Base-by-base conservation (phyloP, 2,113 vertebrate genomes). In the Leptodactylus fuscus region DNA sequence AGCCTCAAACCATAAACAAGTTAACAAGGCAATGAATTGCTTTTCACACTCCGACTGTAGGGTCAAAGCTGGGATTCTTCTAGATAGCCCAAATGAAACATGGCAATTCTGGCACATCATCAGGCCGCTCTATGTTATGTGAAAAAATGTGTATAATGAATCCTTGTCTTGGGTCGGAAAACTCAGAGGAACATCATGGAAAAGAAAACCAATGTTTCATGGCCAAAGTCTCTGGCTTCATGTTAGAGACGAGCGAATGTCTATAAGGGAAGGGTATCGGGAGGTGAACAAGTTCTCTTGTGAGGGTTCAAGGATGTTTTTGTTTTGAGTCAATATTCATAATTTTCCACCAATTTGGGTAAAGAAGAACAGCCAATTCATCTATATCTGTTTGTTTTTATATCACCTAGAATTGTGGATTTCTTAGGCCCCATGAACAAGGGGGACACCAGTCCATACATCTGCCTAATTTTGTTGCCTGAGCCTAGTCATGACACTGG, bases 1-100 rank as follows among this genome's bases (percentile, higher is more conserved):
- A 41, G 48, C 48, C 48, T 74, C 49, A 58, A 83, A 60, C 51
- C 49, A 74, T 74, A 83, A 83, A 83, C 81, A 74, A 71, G n/a
- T 46, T 75, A 74, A 74, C 46, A 83, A 75, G 51, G 67, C 49
- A 75, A 44, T 83, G 81, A 71, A 74, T 75, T 29, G 51, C 67
- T 44, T 58, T 83, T 60, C 81, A 83, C 81, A 58, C 81, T 83
- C 34, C n/a, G 32, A 36, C 36, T 83, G 69, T 74, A 27, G 48
- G 18, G 44, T 74, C 41, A 44, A 60, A 74, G n/a, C 9, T 10
- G 34, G 49, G 38, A 58, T 67, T 38, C 51, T 22, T 18, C 9
- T 46, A 48, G 22, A 49, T 70, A 27, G 44, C 12, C 69, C 70
- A 58, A 74, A 44, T 70, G 32, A 60, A 83, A 58, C 51, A 83